These are phyloP conservation scores for Leucophenga varia DNA, from an alignment of 1,140 invertebrate genomes.

Conservation along the genomic window DNA sequence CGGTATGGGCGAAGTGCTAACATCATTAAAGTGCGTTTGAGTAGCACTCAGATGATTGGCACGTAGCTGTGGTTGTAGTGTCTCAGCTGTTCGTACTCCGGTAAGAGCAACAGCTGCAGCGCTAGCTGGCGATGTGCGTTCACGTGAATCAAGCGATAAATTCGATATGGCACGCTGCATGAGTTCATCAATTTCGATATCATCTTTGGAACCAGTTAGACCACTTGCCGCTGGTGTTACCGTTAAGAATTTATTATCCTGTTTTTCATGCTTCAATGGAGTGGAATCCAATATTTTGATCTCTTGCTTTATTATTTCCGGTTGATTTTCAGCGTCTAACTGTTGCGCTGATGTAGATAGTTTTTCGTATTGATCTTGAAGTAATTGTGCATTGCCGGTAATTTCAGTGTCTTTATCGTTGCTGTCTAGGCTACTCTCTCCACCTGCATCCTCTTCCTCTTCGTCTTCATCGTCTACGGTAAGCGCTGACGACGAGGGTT, in stretches of 20 bases:
- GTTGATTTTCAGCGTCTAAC: constrained; percentile 27
- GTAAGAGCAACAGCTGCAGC: constrained; percentile 4
- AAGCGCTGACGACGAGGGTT: constrained; percentile 44
- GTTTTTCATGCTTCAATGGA: constrained; percentile 26
- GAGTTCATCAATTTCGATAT: constrained; percentile 53
- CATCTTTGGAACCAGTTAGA: constrained; percentile 32
- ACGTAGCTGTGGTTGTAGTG: constrained; percentile 20
- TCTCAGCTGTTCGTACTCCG: constrained; percentile 12
- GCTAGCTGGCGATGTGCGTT: constrained; percentile 42
- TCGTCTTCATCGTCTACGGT: constrained; percentile 50
- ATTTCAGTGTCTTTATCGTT: constrained; percentile 43
- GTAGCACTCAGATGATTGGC: constrained; percentile 21
- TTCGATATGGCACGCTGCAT: constrained; percentile 56
- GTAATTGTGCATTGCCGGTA: constrained; percentile 17
- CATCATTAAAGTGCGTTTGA: constrained; percentile 46
- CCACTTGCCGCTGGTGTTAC: constrained; percentile 19
- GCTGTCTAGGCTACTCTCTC: constrained; percentile 39
- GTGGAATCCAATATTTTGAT: too few relatives aligned
- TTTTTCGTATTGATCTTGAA: constrained; percentile 45
- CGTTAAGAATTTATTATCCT: constrained; percentile 45
- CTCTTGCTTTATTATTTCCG: constrained; percentile 17
- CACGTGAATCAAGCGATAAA: constrained; percentile 48
- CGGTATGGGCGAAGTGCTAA: constrained; percentile 53
- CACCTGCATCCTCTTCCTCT: constrained; percentile 42
- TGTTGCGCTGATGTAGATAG: constrained; percentile 47